phyloP scores from a whole-genome alignment of 2,888 invertebrate genomes.

The Orthosia incerta region DNA sequence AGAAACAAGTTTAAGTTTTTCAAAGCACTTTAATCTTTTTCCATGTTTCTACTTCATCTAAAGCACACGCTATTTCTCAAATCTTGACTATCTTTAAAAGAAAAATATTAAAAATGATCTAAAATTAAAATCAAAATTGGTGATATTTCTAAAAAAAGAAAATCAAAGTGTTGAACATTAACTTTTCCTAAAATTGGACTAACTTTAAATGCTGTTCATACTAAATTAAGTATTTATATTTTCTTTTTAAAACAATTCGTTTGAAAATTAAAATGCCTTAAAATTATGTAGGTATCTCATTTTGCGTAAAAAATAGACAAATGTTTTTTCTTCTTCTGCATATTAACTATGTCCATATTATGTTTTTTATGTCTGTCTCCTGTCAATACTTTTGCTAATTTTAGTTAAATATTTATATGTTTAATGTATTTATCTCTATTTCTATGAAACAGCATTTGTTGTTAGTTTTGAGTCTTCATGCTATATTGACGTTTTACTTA shows the following conservation, averaged over 20 bases:
- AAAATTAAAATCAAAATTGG: constrained; percentile 60
- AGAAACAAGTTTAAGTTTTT: not conserved
- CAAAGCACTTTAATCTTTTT: constrained; percentile 11
- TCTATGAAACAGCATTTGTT: constrained; percentile 53
- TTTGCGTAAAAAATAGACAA: not conserved
- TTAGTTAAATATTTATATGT: not conserved
- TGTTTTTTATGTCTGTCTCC: too few species aligned
- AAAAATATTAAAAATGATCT: constrained; percentile 53
- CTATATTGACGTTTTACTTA: constrained; percentile 82
- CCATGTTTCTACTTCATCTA: constrained; percentile 27
- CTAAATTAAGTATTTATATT: not conserved
- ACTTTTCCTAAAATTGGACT: constrained; percentile 65
- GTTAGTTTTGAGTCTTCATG: constrained; percentile 52
- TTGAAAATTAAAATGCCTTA: not conserved
- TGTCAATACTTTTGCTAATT: not conserved
- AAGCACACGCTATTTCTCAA: constrained; percentile 67
- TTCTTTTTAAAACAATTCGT: not conserved
- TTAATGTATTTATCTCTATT: not conserved
- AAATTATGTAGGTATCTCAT: too few species aligned
- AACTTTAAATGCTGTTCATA: constrained; percentile 60
- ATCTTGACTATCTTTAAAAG: constrained; percentile 67
- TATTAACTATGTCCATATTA: not conserved
- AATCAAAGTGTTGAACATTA: constrained; percentile 63
- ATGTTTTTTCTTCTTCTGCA: not conserved
- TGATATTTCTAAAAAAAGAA: constrained; percentile 66